Percentiles rank a stretch among this genome's conserved stretches.
phyloP scores from a whole-genome alignment of 1,140 invertebrate species.

The Drosophila arawakana region DNA sequence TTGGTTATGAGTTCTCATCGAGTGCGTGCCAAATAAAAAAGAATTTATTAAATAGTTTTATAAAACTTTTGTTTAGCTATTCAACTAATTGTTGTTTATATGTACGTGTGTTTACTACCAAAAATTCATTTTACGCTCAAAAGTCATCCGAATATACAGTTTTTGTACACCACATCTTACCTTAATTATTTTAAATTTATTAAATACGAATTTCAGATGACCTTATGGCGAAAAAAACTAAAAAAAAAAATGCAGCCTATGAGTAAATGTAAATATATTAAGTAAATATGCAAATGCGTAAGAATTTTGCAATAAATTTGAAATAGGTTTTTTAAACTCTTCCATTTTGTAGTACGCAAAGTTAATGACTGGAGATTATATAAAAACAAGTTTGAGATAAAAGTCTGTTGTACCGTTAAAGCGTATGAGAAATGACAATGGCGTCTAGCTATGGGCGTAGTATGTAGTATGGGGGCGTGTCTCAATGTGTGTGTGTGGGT shows the following conservation, averaged over 20 bases:
- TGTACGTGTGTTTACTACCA: conserved; percentile 43
- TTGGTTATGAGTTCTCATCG: conserved; percentile 46
- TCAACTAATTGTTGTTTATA: conserved; percentile 41
- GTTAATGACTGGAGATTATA: conserved; percentile 84
- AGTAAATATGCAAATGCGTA: conserved; percentile 58
- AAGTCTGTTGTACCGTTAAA: conserved; percentile 50
- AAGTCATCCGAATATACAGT: conserved; percentile 26
- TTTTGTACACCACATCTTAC: conserved; percentile 32
- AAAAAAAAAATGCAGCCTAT: conserved; percentile 38
- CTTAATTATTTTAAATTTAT: conserved; percentile 11
- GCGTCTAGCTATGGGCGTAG: conserved; percentile 27
- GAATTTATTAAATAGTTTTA: conserved; percentile 67
- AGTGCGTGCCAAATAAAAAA: conserved; percentile 78
- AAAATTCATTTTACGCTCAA: conserved; percentile 30
- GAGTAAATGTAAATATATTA: conserved; percentile 30
- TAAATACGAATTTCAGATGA: conserved; percentile 48
- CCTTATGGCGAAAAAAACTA: conserved; percentile 49
- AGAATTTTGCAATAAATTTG: conserved; percentile 71
- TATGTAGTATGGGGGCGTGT: conserved; percentile 28
- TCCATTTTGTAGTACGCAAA: conserved; percentile 64
- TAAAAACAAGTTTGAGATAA: conserved; percentile 62
- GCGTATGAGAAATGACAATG: conserved; percentile 64
- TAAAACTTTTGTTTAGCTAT: conserved; percentile 36
- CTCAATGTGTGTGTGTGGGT: conserved; percentile 20
- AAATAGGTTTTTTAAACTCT: conserved; percentile 30